A percentile compares a stretch with the other conserved stretches of the same genome.
These are phyloP conservation scores for Sebastiscus tertius DNA, from an alignment of 2,797 vertebrate genomes.

Conservation along the genomic window DNA sequence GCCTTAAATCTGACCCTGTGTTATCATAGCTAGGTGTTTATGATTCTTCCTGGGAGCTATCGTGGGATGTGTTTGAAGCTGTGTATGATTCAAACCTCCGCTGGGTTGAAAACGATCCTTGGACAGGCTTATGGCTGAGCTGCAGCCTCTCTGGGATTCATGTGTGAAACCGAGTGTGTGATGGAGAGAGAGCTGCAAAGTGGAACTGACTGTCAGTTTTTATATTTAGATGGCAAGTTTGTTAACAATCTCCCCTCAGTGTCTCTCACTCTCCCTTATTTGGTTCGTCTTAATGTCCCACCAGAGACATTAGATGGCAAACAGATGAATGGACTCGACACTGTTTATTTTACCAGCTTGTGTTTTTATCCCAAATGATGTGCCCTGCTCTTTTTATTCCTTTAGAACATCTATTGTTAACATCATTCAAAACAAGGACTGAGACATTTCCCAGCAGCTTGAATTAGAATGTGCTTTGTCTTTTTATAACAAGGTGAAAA, in stretches of 20 bases:
- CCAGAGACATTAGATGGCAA: constrained; percentile 28
- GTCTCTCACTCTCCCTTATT: constrained; percentile 41
- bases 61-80: constrained; percentile 33
- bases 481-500: constrained; percentile 18
- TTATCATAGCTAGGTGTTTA: constrained; percentile 54
- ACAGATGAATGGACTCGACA: constrained; percentile 34
- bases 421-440: neutral
- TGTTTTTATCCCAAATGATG: constrained; percentile 24
- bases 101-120: constrained; percentile 57
- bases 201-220: constrained; percentile 54
- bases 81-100: constrained; percentile 48
- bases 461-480: neutral
- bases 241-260: constrained; percentile 43
- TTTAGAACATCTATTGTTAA: constrained; percentile 7
- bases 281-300: constrained; percentile 38
- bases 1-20: constrained; percentile 47
- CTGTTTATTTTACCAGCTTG: constrained; percentile 18
- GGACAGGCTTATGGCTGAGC: constrained; percentile 37
- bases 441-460: neutral
- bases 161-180: constrained; percentile 65
- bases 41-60: constrained; percentile 27
- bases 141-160: constrained; percentile 47
- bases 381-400: constrained; percentile 11
- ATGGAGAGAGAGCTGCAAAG: constrained; percentile 61
- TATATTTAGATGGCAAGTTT: constrained; percentile 71